phyloP scores from a whole-genome alignment of 2,888 invertebrate species.

The Iselma pallidipennis region DNA sequence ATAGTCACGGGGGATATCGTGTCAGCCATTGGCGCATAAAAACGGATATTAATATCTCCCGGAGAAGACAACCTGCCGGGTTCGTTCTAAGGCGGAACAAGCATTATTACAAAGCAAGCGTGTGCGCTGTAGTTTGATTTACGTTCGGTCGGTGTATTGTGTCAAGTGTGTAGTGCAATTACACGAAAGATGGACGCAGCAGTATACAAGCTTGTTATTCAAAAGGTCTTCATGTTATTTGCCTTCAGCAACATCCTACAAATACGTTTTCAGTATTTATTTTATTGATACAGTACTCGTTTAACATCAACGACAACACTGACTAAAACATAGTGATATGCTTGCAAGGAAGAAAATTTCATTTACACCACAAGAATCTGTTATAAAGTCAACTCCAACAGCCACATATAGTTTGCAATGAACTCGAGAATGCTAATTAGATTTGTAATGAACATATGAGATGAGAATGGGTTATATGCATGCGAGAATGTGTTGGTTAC shows the following conservation, averaged over 20 bases:
- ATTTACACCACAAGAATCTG: neutral
- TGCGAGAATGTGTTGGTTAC: neutral
- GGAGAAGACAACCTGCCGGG: conserved; percentile 31
- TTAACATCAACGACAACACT: conserved; percentile 3
- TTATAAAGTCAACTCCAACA: neutral
- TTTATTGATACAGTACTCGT: neutral
- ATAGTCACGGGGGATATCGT: neutral
- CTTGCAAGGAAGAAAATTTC: neutral
- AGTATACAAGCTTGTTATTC: neutral
- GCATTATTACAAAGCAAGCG: conserved; percentile 34
- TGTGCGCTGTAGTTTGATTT: conserved; percentile 38
- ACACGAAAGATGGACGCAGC: conserved; percentile 43
- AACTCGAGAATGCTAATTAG: neutral
- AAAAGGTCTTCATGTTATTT: conserved; percentile 28
- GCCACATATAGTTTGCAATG: neutral
- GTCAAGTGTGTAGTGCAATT: conserved; percentile 40
- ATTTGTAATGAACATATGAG: neutral
- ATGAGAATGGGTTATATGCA: neutral
- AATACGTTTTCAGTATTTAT: neutral
- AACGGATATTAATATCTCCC: conserved; percentile 38
- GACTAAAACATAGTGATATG: conserved; percentile 11
- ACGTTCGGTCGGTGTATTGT: conserved; percentile 39
- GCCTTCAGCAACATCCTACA: conserved; percentile 13
- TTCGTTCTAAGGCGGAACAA: conserved; percentile 24
- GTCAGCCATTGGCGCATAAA: conserved; percentile 29